Base-by-base conservation (phyloP, 2,888 invertebrate species). In the Machimus atricapillus region DNA sequence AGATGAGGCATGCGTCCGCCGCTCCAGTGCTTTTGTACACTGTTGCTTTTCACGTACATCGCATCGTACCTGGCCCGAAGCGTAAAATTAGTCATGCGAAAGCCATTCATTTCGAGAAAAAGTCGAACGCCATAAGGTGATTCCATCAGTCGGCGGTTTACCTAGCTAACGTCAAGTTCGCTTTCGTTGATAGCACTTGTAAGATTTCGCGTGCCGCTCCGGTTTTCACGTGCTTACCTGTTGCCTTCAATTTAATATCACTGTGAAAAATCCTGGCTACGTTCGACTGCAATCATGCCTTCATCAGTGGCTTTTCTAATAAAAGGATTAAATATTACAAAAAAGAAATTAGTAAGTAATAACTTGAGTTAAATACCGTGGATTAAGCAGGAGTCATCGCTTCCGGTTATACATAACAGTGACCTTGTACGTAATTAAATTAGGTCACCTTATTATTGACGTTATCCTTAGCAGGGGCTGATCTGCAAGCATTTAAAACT, bases 271-370 rank as follows among this genome's bases (percentile, higher is more conserved):
- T 52, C 23, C 23, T 66, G 23, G 66, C 9, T 66, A 23, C 3
- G 4, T 23, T 2, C 2, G 2, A 27, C 27, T 23, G 8, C 19
- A 66, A 66, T 2, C 1, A 82, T 88, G 88, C 88, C 88, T 46
- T 88, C 88, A 12, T 88, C 88, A n/a, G 86, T 88, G 19, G 88
- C 88, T 43, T 76, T 88, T 40, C 46, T 88, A n/a, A 87, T 88
- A 34, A 87, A 87, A 83, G 86, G 86, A 27, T 73, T 88, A 46
- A 87, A 88, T 66, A 86, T 88, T 83, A 86, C 81, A 52, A 88
- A 86, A 34, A 87, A 16, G 14, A 46, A 87, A 40, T 73, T 52
- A 82, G 88, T 88, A 87, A 88, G 88, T 87, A 85, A 12, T 19
- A 12, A 19, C 23, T 58, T 58, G 23, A 27, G 12, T n/a, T 23